phyloP scores from a whole-genome alignment of 2,888 invertebrate species.

The Exocentrus adspersus region DNA sequence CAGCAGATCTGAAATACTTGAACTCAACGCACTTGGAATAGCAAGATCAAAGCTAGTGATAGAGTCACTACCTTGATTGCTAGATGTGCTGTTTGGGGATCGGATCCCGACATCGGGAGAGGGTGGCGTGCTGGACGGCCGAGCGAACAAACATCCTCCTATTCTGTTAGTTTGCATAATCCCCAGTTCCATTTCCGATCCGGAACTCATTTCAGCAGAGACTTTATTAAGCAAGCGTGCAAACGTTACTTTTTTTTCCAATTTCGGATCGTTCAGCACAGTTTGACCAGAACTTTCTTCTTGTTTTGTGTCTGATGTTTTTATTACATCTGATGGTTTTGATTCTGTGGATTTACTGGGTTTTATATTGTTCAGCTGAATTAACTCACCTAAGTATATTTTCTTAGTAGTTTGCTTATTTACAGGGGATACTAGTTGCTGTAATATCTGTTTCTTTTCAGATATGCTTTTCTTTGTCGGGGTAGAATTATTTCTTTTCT shows the following conservation, averaged over 20 bases:
- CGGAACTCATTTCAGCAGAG: constrained; percentile 81
- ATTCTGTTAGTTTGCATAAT: constrained; percentile 60
- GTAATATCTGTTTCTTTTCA: constrained; percentile 82
- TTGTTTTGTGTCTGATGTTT: constrained; percentile 71
- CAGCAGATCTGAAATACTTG: constrained; percentile 64
- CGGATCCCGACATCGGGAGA: constrained; percentile 74
- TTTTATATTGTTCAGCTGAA: constrained; percentile 76
- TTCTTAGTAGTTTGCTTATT: constrained; percentile 72
- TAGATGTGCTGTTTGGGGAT: constrained; percentile 75
- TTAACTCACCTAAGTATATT: constrained; percentile 77
- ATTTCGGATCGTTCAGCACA: constrained; percentile 73
- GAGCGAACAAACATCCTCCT: constrained; percentile 61
- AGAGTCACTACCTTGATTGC: constrained; percentile 81
- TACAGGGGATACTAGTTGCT: constrained; percentile 76
- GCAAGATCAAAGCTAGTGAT: constrained; percentile 78
- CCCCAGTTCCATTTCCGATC: constrained; percentile 73
- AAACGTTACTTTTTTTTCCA: constrained; percentile 83
- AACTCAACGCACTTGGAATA: constrained; percentile 70
- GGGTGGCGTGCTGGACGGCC: constrained; percentile 69
- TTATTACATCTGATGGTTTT: constrained; percentile 62
- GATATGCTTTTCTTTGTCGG: constrained; percentile 78
- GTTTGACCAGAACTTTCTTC: constrained; percentile 65
- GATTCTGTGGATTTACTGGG: constrained; percentile 57
- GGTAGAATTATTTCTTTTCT: constrained; percentile 82
- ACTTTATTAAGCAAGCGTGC: constrained; percentile 75